Evolutionary conservation across 2,888 invertebrate genomes (phyloP).

Genomic region (Pterobdella sp.): DNA sequence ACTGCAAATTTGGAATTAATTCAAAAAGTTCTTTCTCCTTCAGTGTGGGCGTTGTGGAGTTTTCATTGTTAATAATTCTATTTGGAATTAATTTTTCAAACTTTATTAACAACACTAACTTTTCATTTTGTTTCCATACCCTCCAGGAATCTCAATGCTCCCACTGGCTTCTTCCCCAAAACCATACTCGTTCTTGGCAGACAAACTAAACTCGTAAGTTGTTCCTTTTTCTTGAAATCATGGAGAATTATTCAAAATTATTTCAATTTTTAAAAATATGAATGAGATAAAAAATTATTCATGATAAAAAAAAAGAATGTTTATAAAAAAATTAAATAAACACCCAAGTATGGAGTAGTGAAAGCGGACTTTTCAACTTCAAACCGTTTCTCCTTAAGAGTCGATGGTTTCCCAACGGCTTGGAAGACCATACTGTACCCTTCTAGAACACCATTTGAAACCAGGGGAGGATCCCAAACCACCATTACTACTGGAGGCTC

Average conservation of each 20-base stretch:
- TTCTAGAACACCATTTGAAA: constrained; percentile 77
- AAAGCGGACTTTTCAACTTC: constrained; percentile 33
- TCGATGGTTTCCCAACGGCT: constrained; percentile 64
- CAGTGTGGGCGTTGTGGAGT: no score
- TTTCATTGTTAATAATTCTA: no score
- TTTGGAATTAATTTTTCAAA: not conserved
- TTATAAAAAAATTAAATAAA: not conserved
- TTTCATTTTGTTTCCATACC: constrained; percentile 55
- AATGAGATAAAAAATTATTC: not conserved
- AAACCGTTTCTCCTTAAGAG: constrained; percentile 33
- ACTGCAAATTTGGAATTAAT: no score
- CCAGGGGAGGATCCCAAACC: constrained; percentile 81
- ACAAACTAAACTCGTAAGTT: constrained; percentile 88
- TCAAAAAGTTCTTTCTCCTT: no score
- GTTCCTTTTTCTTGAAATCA: constrained; percentile 34
- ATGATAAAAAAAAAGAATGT: no score
- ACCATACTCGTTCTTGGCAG: constrained; percentile 88
- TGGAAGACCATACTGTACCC: constrained; percentile 81
- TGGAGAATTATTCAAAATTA: not conserved
- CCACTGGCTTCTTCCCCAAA: constrained; percentile 87
- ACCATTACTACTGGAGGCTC: constrained; percentile 82
- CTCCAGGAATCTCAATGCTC: constrained; percentile 85
- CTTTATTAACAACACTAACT: not conserved
- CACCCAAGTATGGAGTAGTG: constrained; percentile 36
- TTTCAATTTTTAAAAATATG: not conserved